phyloP scores from a whole-genome alignment of 2,797 vertebrate genomes.

The Melopsittacus undulatus region DNA sequence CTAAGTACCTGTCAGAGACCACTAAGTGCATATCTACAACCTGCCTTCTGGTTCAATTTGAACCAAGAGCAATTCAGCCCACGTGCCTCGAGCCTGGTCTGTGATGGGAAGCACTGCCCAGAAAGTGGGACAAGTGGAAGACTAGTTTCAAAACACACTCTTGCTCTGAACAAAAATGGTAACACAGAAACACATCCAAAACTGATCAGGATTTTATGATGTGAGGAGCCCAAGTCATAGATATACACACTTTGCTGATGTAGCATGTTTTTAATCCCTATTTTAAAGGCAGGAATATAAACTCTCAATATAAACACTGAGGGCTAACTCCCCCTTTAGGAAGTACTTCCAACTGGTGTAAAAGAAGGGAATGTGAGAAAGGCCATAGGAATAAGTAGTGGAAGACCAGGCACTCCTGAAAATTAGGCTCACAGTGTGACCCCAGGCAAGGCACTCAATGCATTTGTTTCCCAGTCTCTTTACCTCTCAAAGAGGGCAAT shows the following conservation, averaged over 20 bases:
- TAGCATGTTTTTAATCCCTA: background rate
- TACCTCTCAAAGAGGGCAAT: background rate
- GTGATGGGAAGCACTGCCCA: background rate
- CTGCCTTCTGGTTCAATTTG: background rate
- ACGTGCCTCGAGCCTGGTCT: background rate
- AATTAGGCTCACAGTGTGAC: background rate
- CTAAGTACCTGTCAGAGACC: background rate
- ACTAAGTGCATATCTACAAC: background rate
- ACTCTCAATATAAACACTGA: background rate
- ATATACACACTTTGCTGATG: background rate
- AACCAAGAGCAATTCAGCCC: background rate
- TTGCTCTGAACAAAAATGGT: background rate
- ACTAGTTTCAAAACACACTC: background rate
- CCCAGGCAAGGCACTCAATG: background rate
- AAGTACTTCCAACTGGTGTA: background rate
- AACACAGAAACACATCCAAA: background rate
- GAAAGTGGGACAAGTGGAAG: background rate
- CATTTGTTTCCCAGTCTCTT: background rate
- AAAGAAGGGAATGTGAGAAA: background rate
- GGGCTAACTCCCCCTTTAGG: background rate
- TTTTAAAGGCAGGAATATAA: background rate
- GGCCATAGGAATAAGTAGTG: background rate
- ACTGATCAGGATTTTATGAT: background rate
- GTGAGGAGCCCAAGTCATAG: background rate
- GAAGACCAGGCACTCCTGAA: background rate